A percentile compares a stretch with the other conserved stretches of the same genome.
Conservation (phyloP, 64 coral and sea anemone species). For the Actinia equina region DNA sequence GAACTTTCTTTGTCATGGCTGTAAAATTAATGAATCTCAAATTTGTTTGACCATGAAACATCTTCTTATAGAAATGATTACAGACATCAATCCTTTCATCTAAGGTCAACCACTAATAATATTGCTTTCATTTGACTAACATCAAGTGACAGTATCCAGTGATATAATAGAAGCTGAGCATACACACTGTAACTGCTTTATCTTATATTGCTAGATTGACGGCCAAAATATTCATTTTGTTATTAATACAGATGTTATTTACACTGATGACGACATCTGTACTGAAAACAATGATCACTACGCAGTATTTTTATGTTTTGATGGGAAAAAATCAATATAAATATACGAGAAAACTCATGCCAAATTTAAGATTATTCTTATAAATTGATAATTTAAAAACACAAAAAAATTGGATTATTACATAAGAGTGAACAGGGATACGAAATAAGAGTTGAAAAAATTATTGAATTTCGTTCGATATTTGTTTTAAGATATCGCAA, state of each 20-base stretch:
- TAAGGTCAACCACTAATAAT: no score
- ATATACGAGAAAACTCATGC: not conserved
- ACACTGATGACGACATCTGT: not conserved
- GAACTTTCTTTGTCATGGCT: no score
- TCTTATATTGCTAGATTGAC: not conserved
- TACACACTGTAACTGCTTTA: no score
- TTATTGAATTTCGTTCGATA: not conserved
- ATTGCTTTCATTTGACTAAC: no score
- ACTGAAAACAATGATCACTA: not conserved
- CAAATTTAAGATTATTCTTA: not conserved
- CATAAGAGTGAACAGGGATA: not conserved
- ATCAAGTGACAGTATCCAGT: no score
- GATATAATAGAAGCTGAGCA: no score
- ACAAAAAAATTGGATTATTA: not conserved
- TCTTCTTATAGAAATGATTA: no score
- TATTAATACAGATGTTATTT: not conserved
- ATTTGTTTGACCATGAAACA: no score
- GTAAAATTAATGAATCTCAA: no score
- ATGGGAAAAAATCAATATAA: not conserved
- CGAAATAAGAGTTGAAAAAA: not conserved
- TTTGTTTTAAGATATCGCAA: not conserved
- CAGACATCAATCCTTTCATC: no score
- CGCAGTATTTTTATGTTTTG: no score
- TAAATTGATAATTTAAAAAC: not conserved
- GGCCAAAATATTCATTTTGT: not conserved